These are phyloP conservation scores for Xenotilapia caudafasciata DNA, from an alignment of 2,113 vertebrate genomes.

Conservation along the genomic window DNA sequence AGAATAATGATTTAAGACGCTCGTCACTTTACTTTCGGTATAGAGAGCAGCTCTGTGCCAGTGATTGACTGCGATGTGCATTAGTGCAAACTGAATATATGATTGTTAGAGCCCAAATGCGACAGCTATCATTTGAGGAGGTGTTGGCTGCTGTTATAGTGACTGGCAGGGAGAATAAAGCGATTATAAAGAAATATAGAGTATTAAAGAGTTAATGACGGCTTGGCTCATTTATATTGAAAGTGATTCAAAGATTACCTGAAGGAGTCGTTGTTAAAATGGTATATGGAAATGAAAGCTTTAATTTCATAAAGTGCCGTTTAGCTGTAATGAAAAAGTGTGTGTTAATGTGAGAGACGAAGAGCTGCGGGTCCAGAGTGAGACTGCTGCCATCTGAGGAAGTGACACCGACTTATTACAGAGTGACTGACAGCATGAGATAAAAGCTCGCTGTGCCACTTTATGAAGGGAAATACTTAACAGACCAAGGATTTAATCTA, in stretches of 20 bases:
- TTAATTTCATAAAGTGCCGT: not conserved
- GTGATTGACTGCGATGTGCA: not conserved
- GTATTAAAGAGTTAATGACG: not conserved
- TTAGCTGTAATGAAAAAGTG: not conserved
- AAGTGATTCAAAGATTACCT: not conserved
- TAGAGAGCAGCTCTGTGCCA: not conserved
- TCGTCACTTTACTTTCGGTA: not conserved
- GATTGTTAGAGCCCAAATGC: not conserved
- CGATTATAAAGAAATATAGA: not conserved
- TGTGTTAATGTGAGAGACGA: not conserved
- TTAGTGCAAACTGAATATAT: not conserved
- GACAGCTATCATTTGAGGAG: not conserved
- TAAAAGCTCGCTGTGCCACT: not conserved
- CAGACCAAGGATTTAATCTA: not conserved
- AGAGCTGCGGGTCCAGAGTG: fast-evolving
- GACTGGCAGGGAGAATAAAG: not conserved
- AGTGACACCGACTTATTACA: not conserved
- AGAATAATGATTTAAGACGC: not conserved
- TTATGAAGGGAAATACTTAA: fast-evolving
- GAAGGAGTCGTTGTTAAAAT: not conserved
- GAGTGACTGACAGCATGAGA: not conserved
- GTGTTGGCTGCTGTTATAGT: not conserved
- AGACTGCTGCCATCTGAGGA: not conserved
- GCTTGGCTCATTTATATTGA: not conserved
- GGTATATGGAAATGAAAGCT: not conserved